These are phyloP conservation scores for Isaurus tuberculatus DNA, from an alignment of 92 coral and sea anemone genomes.

Conservation along the genomic window DNA sequence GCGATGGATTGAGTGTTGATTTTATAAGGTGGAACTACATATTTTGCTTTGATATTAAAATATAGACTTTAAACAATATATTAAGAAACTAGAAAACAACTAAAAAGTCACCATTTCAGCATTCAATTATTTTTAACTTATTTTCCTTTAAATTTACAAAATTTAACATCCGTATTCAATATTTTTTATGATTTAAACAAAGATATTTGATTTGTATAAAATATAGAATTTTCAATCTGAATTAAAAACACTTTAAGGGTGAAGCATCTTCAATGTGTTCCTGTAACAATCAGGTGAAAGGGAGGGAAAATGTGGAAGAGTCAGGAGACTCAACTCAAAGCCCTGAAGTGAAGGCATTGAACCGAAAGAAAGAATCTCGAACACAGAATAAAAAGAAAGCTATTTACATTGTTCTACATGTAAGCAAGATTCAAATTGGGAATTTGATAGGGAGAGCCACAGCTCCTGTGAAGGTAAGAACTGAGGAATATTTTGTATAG, in stretches of 20 bases:
- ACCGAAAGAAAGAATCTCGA: constrained; percentile 28
- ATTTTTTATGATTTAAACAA: too few relatives aligned
- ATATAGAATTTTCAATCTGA: not conserved
- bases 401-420: constrained; percentile 80
- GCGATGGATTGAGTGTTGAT: too few relatives aligned
- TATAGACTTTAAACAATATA: too few relatives aligned
- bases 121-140: too few relatives aligned
- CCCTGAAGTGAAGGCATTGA: not conserved
- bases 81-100: too few relatives aligned
- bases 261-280: not conserved
- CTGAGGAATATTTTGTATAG: not conserved
- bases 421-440: constrained; percentile 68
- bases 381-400: constrained; percentile 66
- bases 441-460: constrained; percentile 76
- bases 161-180: too few relatives aligned
- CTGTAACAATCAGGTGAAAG: not conserved
- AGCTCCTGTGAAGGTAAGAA: constrained; percentile 80
- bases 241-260: not conserved
- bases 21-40: too few relatives aligned
- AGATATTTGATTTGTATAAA: not conserved
- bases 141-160: too few relatives aligned
- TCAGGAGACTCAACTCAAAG: not conserved
- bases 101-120: too few relatives aligned
- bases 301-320: constrained; percentile 5
- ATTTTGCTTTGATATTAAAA: too few relatives aligned